Percentiles rank a stretch among this genome's conserved stretches.
phyloP scores from a whole-genome alignment of 2,888 invertebrate species.

The Hecatera dysodea region DNA sequence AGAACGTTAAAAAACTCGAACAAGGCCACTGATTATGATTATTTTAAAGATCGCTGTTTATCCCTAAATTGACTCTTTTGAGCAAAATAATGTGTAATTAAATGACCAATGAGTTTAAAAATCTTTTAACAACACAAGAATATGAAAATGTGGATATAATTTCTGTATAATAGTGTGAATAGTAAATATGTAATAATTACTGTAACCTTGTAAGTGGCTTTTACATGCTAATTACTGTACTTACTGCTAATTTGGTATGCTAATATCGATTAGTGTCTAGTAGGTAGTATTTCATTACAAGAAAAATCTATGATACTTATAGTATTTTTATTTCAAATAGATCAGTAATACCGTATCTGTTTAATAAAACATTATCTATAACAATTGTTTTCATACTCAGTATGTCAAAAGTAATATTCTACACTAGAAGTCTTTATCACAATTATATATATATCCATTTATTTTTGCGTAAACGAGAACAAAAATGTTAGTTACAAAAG shows the following conservation, averaged over 20 bases:
- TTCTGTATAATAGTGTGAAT: too few relatives aligned
- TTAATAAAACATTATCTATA: slow-evolving; percentile 65
- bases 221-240: too few relatives aligned
- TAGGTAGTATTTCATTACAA: background rate
- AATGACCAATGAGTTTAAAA: too few relatives aligned
- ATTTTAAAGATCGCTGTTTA: too few relatives aligned
- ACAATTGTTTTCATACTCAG: slow-evolving; percentile 58
- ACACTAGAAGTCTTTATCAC: slow-evolving; percentile 66
- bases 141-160: too few relatives aligned
- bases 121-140: too few relatives aligned
- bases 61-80: too few relatives aligned
- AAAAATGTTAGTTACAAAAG: slow-evolving; percentile 49
- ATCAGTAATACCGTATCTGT: slow-evolving; percentile 60
- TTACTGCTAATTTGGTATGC: too few relatives aligned
- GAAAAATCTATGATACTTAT: slow-evolving; percentile 30
- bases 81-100: too few relatives aligned
- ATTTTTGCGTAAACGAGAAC: slow-evolving; percentile 39
- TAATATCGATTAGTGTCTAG: background rate
- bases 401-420: slow-evolving; percentile 60
- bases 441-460: slow-evolving; percentile 53
- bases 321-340: slow-evolving; percentile 57
- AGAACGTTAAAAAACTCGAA: too few relatives aligned
- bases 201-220: background rate
- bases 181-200: background rate
- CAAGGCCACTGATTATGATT: too few relatives aligned